These are phyloP conservation scores for Drosophila suzukii DNA, from an alignment of 1,140 invertebrate genomes.

Conservation along the genomic window DNA sequence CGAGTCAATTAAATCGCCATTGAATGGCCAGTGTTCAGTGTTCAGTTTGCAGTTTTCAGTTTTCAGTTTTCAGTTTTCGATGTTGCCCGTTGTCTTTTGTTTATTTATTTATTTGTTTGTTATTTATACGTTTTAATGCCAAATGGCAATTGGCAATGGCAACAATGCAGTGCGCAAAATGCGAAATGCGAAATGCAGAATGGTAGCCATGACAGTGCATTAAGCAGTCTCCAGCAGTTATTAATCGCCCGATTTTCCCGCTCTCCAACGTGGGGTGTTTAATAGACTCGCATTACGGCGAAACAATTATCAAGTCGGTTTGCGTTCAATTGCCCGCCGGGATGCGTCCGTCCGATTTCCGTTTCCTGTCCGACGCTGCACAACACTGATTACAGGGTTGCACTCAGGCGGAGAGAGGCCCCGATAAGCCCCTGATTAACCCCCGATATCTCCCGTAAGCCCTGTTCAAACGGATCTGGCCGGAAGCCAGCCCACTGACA, in stretches of 20 bases:
- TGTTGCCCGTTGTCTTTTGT: conserved; percentile 53
- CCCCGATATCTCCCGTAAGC: conserved; percentile 10
- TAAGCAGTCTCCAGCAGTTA: conserved; percentile 56
- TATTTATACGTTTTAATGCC: conserved; percentile 76
- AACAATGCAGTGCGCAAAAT: conserved; percentile 37
- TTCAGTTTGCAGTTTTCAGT: conserved; percentile 11
- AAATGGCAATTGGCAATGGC: conserved; percentile 53
- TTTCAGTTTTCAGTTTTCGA: conserved; percentile 33
- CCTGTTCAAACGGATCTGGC: conserved; percentile 6
- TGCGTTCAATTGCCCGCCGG: conserved; percentile 51
- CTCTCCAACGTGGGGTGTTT: conserved; percentile 14
- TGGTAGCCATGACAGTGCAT: conserved; percentile 68
- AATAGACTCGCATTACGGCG: conserved; percentile 46
- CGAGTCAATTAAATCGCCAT: conserved; percentile 70
- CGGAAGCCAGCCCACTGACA: neutral
- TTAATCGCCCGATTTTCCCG: conserved; percentile 33
- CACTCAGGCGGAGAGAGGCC: conserved; percentile 2
- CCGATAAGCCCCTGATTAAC: conserved; percentile 10
- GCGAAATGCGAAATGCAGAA: conserved; percentile 30
- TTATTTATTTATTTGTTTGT: conserved; percentile 58
- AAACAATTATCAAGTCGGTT: conserved; percentile 57
- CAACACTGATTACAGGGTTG: conserved; percentile 38
- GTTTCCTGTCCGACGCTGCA: conserved; percentile 12
- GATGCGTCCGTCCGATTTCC: conserved; percentile 9
- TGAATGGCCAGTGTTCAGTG: conserved; percentile 40